Conservation (phyloP, 2,888 invertebrate genomes). For the Rhagium mordax region DNA sequence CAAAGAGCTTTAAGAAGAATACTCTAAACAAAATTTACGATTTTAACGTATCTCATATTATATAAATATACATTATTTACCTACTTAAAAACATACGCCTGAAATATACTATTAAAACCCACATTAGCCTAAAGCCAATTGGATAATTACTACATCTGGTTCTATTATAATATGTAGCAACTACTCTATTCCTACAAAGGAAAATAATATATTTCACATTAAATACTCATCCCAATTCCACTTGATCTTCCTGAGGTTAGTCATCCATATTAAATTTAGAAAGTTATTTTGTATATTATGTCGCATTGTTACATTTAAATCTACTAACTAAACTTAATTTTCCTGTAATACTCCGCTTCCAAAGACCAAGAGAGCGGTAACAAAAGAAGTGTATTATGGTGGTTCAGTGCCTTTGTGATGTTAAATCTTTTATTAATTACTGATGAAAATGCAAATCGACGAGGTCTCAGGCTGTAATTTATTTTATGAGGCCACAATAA, state of each 20-base stretch:
- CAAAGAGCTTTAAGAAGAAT: too few species aligned
- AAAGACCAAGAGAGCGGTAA: constrained; percentile 28
- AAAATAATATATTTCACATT: background rate
- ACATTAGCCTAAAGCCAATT: too few species aligned
- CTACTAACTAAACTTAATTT: constrained; percentile 33
- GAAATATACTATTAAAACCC: too few species aligned
- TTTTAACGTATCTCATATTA: too few species aligned
- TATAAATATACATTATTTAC: too few species aligned
- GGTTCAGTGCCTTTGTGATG: constrained; percentile 46
- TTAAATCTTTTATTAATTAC: constrained; percentile 50
- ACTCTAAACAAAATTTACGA: too few species aligned
- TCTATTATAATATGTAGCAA: background rate
- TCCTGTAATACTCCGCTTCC: constrained; percentile 28
- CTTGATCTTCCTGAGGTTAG: background rate
- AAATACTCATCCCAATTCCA: background rate
- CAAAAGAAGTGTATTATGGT: constrained; percentile 46
- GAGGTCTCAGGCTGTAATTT: constrained; percentile 40
- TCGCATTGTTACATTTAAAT: constrained; percentile 29
- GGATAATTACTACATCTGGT: background rate
- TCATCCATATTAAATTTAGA: constrained; percentile 17
- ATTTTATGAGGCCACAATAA: constrained; percentile 43
- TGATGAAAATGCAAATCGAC: constrained; percentile 49
- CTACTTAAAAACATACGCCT: too few species aligned
- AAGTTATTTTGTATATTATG: constrained; percentile 24
- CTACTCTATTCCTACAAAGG: background rate